These are phyloP conservation scores for Rhegmatorhina hoffmannsi DNA, from an alignment of 2,113 vertebrate species.

Conservation along the genomic window DNA sequence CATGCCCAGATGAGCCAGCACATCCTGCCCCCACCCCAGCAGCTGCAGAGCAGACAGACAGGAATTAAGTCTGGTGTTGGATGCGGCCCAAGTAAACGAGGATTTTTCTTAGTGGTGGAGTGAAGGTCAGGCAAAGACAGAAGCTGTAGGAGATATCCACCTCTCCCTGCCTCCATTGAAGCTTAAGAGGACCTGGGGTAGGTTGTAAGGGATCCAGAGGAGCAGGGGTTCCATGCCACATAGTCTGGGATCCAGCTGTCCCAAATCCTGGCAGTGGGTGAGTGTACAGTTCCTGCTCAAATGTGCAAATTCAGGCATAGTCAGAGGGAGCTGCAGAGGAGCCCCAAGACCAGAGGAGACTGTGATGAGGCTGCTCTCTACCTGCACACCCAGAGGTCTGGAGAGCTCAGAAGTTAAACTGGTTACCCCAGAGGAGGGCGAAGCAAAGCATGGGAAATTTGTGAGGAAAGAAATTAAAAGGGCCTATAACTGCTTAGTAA, in stretches of 20 bases:
- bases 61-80: neutral
- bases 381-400: neutral
- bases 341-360: rapidly evolving
- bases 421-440: neutral
- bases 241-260: neutral
- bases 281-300: neutral
- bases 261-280: neutral
- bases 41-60: neutral
- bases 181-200: neutral
- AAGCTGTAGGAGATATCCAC: neutral
- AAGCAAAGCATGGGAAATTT: neutral
- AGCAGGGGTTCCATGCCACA: rapidly evolving
- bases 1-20: neutral
- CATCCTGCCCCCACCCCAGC: neutral
- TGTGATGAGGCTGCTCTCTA: neutral
- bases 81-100: neutral
- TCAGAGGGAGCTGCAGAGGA: neutral
- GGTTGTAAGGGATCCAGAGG: neutral
- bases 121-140: neutral
- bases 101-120: neutral
- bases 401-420: neutral
- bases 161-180: neutral
- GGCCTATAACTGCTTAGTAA: neutral
- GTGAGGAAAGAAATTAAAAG: neutral
- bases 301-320: neutral